These are phyloP conservation scores for Pristionchus exspectatus DNA, from an alignment of 2,888 invertebrate species.

Conservation along the genomic window DNA sequence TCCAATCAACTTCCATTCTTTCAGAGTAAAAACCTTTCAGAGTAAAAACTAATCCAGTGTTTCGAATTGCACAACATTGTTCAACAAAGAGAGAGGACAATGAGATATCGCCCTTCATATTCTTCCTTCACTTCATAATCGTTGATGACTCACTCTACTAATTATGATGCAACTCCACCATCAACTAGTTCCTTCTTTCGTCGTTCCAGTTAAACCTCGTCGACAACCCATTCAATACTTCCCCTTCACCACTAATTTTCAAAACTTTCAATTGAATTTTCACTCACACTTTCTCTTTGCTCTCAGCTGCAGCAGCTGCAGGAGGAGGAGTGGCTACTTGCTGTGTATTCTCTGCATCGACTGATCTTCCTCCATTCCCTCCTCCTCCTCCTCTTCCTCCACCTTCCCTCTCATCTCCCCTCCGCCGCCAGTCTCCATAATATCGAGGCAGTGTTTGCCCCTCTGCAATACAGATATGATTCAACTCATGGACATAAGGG, in stretches of 20 bases:
- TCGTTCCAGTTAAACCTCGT: background rate
- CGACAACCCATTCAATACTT: too few relatives aligned
- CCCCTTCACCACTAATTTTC: too few relatives aligned
- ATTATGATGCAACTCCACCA: background rate
- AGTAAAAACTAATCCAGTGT: too few relatives aligned
- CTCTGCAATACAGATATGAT: background rate
- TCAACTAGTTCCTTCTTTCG: background rate
- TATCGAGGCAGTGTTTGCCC: slow-evolving; percentile 12
- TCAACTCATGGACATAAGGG: background rate
- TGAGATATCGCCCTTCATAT: background rate
- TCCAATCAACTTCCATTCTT: too few relatives aligned
- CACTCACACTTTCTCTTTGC: background rate
- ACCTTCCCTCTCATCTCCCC: background rate
- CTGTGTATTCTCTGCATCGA: background rate
- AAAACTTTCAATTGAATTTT: background rate
- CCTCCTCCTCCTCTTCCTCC: slow-evolving; percentile 5
- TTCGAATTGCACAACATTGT: too few relatives aligned
- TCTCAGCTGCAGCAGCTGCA: background rate
- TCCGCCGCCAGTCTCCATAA: background rate
- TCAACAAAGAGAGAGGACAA: background rate
- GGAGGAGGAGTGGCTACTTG: background rate
- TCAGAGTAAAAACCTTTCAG: too few relatives aligned
- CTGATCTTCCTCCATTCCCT: background rate
- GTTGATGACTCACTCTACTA: background rate
- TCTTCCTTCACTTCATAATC: too few relatives aligned